Evolutionary conservation across 2,888 invertebrate genomes (phyloP).

Genomic region (Malacosoma neustria): DNA sequence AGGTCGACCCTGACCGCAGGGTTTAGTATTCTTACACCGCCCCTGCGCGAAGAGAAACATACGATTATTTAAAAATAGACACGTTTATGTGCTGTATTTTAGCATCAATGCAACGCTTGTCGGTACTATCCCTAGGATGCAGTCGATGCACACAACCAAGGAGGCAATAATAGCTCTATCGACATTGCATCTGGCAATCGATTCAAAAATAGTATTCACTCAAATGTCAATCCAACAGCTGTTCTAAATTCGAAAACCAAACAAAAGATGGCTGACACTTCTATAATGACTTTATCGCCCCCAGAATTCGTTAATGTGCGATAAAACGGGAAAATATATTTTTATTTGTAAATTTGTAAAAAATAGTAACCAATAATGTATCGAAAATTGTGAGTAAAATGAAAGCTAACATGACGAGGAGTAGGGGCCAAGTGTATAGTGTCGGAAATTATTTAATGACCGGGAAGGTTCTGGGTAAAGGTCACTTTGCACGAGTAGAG

Average conservation of each 20-base stretch:
- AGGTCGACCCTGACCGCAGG: too few species aligned
- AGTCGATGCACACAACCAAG: too few species aligned
- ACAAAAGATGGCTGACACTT: slow-evolving; percentile 44
- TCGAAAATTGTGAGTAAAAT: slow-evolving; percentile 49
- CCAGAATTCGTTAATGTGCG: slow-evolving; percentile 31
- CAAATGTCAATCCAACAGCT: slow-evolving; percentile 28
- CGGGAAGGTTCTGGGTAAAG: slow-evolving; percentile 81
- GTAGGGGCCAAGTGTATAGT: slow-evolving; percentile 64
- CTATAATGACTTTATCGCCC: slow-evolving; percentile 47
- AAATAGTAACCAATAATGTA: slow-evolving; percentile 37
- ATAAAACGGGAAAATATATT: slow-evolving; percentile 21
- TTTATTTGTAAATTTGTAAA: slow-evolving; percentile 16
- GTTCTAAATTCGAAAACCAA: slow-evolving; percentile 58
- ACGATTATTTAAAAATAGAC: too few species aligned
- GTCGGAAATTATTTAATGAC: slow-evolving; percentile 84
- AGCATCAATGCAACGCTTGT: too few species aligned
- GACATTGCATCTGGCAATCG: slow-evolving; percentile 21
- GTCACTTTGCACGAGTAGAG: slow-evolving; percentile 84
- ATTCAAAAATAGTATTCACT: slow-evolving; percentile 39
- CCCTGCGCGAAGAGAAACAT: too few species aligned
- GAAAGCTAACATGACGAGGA: slow-evolving; percentile 42
- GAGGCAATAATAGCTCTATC: slow-evolving; percentile 2
- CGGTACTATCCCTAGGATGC: too few species aligned
- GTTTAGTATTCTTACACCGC: too few species aligned
- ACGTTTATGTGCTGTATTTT: too few species aligned